These are phyloP conservation scores for Drosophila nr. perissopoda DNA, from an alignment of 2,888 invertebrate species.

Conservation along the genomic window DNA sequence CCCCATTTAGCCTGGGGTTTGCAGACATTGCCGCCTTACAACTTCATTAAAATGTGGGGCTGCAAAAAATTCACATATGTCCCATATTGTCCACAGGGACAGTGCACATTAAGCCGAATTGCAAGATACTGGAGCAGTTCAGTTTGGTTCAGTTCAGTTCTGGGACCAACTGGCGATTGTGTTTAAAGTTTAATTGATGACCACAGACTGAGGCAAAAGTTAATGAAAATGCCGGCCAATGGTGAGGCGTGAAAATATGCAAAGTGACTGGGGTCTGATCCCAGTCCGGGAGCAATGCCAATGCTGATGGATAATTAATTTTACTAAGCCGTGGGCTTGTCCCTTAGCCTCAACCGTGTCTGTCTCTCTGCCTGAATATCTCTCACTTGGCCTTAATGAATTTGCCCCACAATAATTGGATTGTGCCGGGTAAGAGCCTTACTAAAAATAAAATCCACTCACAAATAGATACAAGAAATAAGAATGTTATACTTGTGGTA, in stretches of 20 bases:
- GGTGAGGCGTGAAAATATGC: conserved; percentile 71
- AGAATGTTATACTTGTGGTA: neutral
- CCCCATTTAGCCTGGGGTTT: conserved; percentile 5
- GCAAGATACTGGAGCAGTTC: conserved; percentile 31
- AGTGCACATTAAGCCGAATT: conserved; percentile 57
- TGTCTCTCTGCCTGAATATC: neutral
- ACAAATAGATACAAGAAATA: conserved; percentile 55
- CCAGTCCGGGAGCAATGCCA: conserved; percentile 12
- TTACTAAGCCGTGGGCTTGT: conserved; percentile 52
- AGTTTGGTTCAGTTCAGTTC: neutral
- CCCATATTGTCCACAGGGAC: conserved; percentile 37
- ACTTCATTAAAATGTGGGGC: conserved; percentile 67
- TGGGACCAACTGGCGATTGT: conserved; percentile 48
- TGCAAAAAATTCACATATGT: conserved; percentile 58
- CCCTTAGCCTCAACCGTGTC: neutral
- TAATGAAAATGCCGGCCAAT: conserved; percentile 59
- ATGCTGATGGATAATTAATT: conserved; percentile 73
- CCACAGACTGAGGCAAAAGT: conserved; percentile 59
- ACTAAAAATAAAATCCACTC: conserved; percentile 45
- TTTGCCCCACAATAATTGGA: conserved; percentile 71
- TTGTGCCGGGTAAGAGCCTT: conserved; percentile 51
- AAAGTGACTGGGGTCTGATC: conserved; percentile 48
- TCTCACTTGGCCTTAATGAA: conserved; percentile 64
- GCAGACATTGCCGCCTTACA: conserved; percentile 54
- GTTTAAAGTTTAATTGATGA: conserved; percentile 74